Evolutionary conservation across 2,113 vertebrate genomes (phyloP).

Genomic region (Ramphastos sulfuratus): DNA sequence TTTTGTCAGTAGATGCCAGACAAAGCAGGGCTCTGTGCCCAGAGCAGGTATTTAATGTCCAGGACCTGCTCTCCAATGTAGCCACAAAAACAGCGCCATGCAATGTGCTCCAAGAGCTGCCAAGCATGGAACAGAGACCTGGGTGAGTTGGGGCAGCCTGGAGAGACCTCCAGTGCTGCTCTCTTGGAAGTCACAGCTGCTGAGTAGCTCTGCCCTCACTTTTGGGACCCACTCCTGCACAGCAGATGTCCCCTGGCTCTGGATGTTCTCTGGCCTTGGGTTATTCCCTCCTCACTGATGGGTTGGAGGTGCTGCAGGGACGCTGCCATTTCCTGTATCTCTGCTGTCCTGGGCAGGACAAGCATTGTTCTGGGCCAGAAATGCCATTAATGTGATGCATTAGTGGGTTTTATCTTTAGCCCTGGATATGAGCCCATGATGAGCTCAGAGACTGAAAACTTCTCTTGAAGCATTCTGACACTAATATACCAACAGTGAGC

Average conservation of each 20-base stretch:
- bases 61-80: background rate
- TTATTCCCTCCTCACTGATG: background rate
- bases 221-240: no score
- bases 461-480: background rate
- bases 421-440: background rate
- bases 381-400: background rate
- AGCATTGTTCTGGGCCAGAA: background rate
- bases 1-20: background rate
- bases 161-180: accelerated
- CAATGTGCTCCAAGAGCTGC: background rate
- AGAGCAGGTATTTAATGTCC: background rate
- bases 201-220: accelerated
- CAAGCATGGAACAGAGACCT: background rate
- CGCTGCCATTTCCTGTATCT: background rate
- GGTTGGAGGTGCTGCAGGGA: background rate
- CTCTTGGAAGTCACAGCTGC: background rate
- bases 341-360: background rate
- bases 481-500: accelerated
- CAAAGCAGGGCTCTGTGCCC: background rate
- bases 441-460: background rate
- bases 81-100: accelerated
- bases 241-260: accelerated
- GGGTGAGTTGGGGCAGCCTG: background rate
- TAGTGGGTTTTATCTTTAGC: background rate
- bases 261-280: background rate